These are phyloP conservation scores for Coremacera marginata DNA, from an alignment of 2,888 invertebrate genomes.

Conservation along the genomic window DNA sequence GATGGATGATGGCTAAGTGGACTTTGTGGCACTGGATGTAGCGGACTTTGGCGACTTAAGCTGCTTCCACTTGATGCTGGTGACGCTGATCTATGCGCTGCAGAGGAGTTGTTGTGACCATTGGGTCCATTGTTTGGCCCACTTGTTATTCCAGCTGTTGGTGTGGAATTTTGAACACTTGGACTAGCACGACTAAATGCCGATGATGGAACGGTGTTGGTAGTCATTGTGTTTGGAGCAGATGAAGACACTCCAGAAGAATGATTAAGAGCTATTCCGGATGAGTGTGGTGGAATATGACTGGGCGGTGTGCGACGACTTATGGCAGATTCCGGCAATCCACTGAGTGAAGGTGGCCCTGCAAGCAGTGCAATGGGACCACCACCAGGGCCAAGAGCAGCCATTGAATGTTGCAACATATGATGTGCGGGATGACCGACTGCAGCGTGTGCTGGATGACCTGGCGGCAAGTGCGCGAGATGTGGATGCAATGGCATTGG, in stretches of 20 bases:
- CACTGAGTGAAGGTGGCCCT: constrained; percentile 64
- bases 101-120: constrained; percentile 53
- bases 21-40: constrained; percentile 69
- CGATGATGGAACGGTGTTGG: constrained; percentile 66
- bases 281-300: constrained; percentile 62
- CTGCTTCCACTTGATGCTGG: constrained; percentile 66
- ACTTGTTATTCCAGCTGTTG: constrained; percentile 40
- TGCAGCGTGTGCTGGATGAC: constrained; percentile 64
- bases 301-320: constrained; percentile 67
- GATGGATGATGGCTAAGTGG: constrained; percentile 69
- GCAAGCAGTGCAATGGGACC: constrained; percentile 63
- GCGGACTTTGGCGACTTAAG: constrained; percentile 68
- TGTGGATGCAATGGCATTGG: constrained; percentile 68
- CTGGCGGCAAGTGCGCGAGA: constrained; percentile 62
- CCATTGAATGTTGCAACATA: constrained; percentile 65
- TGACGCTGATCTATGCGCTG: constrained; percentile 67
- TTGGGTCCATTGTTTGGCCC: constrained; percentile 45
- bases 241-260: constrained; percentile 55
- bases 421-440: constrained; percentile 66
- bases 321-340: constrained; percentile 63
- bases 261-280: constrained; percentile 56
- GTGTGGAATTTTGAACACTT: constrained; percentile 65
- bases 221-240: constrained; percentile 55
- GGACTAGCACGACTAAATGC: constrained; percentile 70
- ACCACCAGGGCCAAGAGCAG: constrained; percentile 61